Base-by-base conservation (phyloP, 2,113 vertebrate species). In the Ovibos moschatus region DNA sequence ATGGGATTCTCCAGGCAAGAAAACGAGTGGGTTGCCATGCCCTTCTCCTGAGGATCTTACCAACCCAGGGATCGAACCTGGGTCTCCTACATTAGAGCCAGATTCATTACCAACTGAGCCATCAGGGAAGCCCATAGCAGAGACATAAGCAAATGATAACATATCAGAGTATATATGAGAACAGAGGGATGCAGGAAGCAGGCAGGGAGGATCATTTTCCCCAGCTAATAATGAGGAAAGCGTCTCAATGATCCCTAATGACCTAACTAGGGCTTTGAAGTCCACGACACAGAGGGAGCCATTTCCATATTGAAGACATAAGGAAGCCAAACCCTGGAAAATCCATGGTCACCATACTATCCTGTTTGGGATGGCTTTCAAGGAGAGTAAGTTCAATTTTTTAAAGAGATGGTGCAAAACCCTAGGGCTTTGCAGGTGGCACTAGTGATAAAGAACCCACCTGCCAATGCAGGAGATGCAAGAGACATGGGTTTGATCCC, bases 291-390 rank as follows among this genome's bases (percentile, higher is more conserved):
- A 43, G 82, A 51, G 36, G 4, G 15, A 9, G 57, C 30, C 3
- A 11, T 40, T 71, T 71, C 71, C 19, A 21, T 21, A 1, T 5
- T 28, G 40, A 58, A 45, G 45, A 40, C 62, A 8, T 1, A 76
- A 53, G 40, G 16, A 51, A 89, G 11, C 40, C 15, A 74, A 45
- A 21, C 79, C 12, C 82, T 4, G 1, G 13, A 53, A 67, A 74
- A 17, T 15, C n/a, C 28, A 0, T 1, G 3, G 74, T n/a, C 60
- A 55, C 13, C 2, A 45, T 21, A 17, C 40, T 58, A 0, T 40
- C 43, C 16, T 28, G 3, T 45, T 30, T n/a, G 25, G 55, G 86
- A 11, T 15, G 36, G 43, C 12, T 60, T 21, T 60, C 2, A 30
- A 43, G 51, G 19, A 87, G 45, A 90, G 89, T 12, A 15, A 79